Base-by-base conservation (phyloP, 2,797 vertebrate genomes). In the Dromococcyx pavoninus region DNA sequence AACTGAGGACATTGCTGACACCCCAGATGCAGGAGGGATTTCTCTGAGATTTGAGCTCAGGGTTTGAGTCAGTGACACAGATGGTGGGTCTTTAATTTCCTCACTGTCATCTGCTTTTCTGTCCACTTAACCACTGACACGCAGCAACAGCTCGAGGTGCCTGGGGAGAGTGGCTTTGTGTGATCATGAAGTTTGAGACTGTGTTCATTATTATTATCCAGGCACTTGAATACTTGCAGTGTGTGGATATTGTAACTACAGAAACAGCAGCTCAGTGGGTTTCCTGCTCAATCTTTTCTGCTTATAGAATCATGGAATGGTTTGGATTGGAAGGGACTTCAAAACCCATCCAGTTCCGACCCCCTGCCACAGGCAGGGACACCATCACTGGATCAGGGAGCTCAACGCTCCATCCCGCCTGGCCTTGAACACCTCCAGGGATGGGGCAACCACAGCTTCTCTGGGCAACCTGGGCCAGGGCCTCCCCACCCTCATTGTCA, bases 221-320 rank as follows among this genome's bases (percentile, higher is more conserved):
- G 24, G 41, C n/a, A 39, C 56, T 58, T 33, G 33, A 46, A 37
- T 7, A 3, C 27, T 54, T 5, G 2, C 11, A 37, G 54, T 39
- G 57, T 30, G 39, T 21, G 67, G 48, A 12, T 28, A 33, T 23
- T 1, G 3, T 10, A n/a, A 61, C 24, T 33, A 61, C 65, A 50
- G 51, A 32, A 33, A 15, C 1, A 0, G n/a, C 35, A 32, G 48
- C 51, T 51, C 1, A 1, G 22, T 5, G 7, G 1, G 44, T 88
- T 62, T 27, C 35, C 58, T 75, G 72, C 77, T 76, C 16, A 3
- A 35, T 19, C 46, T 21, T 46, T 46, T 46, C 46, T 46, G 21
- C 46, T 46, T 46, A 46, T 46, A 46, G 46, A 46, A 22, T 46
- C 21, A 46, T 22, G 22, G 21, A 17, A 46, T 46, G 46, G 17